A percentile compares a stretch with the other conserved stretches of the same genome.
These are phyloP conservation scores for Ditylenchus dipsaci DNA, from an alignment of 1,140 invertebrate genomes.

Conservation along the genomic window DNA sequence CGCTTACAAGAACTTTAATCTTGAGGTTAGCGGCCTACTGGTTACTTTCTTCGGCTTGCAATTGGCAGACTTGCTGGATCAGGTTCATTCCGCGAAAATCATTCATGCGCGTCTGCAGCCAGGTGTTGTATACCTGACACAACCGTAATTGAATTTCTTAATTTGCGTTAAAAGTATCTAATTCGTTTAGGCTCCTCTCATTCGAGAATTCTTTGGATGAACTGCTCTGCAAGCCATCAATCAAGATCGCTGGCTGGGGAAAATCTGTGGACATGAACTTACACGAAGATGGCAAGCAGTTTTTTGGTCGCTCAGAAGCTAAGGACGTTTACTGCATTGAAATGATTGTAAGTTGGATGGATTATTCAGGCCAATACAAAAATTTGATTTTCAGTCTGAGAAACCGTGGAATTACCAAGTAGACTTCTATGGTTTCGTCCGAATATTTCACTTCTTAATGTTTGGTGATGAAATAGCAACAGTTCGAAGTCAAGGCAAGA, in stretches of 20 bases:
- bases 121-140: constrained; percentile 39
- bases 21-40: constrained; percentile 24
- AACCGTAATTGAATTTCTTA: constrained; percentile 22
- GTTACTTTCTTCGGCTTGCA: constrained; percentile 28
- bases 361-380: no score
- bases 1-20: constrained; percentile 13
- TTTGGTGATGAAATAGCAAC: constrained; percentile 31
- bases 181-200: constrained; percentile 11
- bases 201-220: neutral
- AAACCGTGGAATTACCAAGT: constrained; percentile 45
- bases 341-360: constrained; percentile 24
- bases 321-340: constrained; percentile 41
- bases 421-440: constrained; percentile 33
- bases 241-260: constrained; percentile 45
- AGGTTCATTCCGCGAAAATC: constrained; percentile 30
- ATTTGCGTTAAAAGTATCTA: constrained; percentile 7
- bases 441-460: constrained; percentile 37
- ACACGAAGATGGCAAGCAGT: constrained; percentile 11
- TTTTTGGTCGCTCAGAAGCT: constrained; percentile 35
- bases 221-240: constrained; percentile 13
- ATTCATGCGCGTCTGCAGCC: constrained; percentile 45
- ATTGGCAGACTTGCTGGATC: constrained; percentile 21
- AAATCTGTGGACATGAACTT: constrained; percentile 44
- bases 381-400: constrained; percentile 13
- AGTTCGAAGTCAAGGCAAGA: constrained; percentile 18